Evolutionary conservation across 37 sponge, comb jelly and placozoan species (phyloP).

Genomic region (Halichondria panicea): DNA sequence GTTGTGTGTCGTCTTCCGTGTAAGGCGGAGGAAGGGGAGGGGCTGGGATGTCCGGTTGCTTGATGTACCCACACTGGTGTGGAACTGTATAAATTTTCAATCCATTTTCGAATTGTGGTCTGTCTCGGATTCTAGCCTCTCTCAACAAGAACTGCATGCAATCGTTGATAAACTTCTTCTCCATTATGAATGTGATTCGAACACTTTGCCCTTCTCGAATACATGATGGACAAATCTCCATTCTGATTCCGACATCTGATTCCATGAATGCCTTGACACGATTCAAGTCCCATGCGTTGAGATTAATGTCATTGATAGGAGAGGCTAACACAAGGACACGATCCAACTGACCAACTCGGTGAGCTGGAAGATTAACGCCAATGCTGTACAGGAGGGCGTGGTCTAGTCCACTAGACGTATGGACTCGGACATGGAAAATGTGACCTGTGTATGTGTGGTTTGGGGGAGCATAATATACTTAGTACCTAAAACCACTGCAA

Average conservation of each 20-base stretch:
- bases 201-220: neutral
- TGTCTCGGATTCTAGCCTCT: conserved; percentile 25
- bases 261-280: conserved; percentile 38
- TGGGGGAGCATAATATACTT: no score
- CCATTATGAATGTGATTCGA: conserved; percentile 41
- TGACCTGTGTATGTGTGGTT: no score
- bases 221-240: conserved; percentile 55
- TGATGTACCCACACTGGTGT: conserved; percentile 1
- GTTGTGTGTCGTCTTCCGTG: neutral
- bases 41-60: neutral
- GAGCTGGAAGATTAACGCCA: conserved; percentile 47
- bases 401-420: neutral
- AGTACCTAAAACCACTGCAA: no score
- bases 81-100: conserved; percentile 12
- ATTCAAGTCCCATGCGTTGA: conserved; percentile 65
- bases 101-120: conserved; percentile 23
- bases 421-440: conserved; percentile 42
- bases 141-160: conserved; percentile 51
- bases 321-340: conserved; percentile 58
- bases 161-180: conserved; percentile 8
- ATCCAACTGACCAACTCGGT: conserved; percentile 54
- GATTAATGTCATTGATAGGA: conserved; percentile 57
- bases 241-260: conserved; percentile 51
- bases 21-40: neutral
- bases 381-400: conserved; percentile 63